These are phyloP conservation scores for Automeris io DNA, from an alignment of 2,888 invertebrate species.

Conservation along the genomic window DNA sequence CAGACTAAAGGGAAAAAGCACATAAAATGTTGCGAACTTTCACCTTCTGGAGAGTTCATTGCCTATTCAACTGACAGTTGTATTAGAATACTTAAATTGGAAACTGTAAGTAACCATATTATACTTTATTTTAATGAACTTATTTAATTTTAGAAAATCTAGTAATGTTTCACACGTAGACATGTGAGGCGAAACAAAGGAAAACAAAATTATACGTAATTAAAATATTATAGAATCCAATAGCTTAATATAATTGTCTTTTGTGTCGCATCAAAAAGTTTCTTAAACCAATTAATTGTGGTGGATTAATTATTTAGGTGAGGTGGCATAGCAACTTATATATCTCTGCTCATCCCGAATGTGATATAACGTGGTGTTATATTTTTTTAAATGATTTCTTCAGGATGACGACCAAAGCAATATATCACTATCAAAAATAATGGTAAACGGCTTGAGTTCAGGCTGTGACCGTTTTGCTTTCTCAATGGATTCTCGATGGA, in stretches of 20 bases:
- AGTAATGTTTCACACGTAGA: too few relatives aligned
- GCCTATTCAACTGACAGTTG: constrained; percentile 84
- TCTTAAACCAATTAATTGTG: too few relatives aligned
- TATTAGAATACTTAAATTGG: constrained; percentile 81
- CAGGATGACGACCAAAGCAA: constrained; percentile 55
- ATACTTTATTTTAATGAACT: too few relatives aligned
- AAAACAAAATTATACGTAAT: too few relatives aligned
- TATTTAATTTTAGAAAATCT: too few relatives aligned
- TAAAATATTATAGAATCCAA: too few relatives aligned
- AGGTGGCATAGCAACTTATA: too few relatives aligned
- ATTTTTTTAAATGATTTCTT: constrained; percentile 9
- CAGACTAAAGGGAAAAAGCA: constrained; percentile 78
- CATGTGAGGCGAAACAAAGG: too few relatives aligned
- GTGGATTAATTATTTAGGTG: too few relatives aligned
- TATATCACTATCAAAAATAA: constrained; percentile 51
- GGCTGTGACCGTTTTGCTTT: constrained; percentile 48
- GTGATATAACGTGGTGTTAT: neutral
- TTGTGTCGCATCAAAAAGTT: too few relatives aligned
- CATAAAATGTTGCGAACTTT: constrained; percentile 83
- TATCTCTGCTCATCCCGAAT: too few relatives aligned
- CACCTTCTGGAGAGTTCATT: constrained; percentile 83
- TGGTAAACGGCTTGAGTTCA: constrained; percentile 37
- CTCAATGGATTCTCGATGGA: constrained; percentile 41
- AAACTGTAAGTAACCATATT: constrained; percentile 71
- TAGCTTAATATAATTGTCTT: too few relatives aligned